Evolutionary conservation across 1,140 invertebrate species (phyloP).

Genomic region (Neodiprion virginianus): DNA sequence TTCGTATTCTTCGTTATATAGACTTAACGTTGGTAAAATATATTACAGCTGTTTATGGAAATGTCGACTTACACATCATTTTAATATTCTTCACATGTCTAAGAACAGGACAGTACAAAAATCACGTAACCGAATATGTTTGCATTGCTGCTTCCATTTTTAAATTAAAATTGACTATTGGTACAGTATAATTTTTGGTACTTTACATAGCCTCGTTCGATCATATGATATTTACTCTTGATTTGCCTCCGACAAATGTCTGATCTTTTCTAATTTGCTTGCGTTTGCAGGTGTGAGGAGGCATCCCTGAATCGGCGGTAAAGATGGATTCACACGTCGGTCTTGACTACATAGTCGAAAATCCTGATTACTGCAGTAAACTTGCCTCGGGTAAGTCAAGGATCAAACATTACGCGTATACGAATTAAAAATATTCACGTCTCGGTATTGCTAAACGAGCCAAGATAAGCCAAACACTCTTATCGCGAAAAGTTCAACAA

Average conservation of each 20-base stretch:
- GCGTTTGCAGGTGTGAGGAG: constrained; percentile 35
- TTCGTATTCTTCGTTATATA: too few species aligned
- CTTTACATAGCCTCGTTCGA: not conserved
- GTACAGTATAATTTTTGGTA: too few species aligned
- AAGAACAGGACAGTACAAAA: too few species aligned
- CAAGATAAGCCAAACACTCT: not conserved
- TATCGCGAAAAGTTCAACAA: not conserved
- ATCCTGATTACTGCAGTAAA: constrained; percentile 90
- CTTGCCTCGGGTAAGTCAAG: constrained; percentile 76
- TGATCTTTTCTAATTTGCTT: constrained; percentile 24
- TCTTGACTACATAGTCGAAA: constrained; percentile 92
- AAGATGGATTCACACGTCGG: constrained; percentile 87
- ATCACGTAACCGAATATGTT: too few species aligned
- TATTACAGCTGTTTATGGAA: too few species aligned
- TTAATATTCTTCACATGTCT: too few species aligned
- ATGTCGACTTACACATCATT: too few species aligned
- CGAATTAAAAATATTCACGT: too few species aligned
- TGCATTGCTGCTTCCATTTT: too few species aligned
- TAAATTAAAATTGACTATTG: too few species aligned
- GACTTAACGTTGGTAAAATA: too few species aligned
- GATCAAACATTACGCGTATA: not conserved
- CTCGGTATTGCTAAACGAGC: too few species aligned
- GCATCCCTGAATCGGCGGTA: constrained; percentile 44
- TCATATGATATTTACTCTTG: constrained; percentile 26
- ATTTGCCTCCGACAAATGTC: constrained; percentile 10